Percentiles rank a stretch among this genome's conserved stretches.
Evolutionary conservation across 2,888 invertebrate genomes (phyloP).

Genomic region (Lordiphosa andalusiaca): DNA sequence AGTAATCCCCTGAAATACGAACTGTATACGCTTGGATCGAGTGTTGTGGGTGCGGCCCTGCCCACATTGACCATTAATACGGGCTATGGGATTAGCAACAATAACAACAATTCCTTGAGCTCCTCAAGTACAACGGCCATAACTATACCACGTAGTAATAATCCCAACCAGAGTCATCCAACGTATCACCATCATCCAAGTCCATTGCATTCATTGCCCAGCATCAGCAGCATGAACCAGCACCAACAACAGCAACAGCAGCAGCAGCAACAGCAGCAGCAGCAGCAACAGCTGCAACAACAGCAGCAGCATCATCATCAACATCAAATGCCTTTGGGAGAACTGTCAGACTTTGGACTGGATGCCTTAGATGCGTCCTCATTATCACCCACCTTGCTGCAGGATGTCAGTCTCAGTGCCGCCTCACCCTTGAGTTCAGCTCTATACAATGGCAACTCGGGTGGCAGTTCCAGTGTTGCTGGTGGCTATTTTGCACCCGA

Average conservation of each 20-base stretch:
- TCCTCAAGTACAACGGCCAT: conserved; percentile 71
- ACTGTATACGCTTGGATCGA: conserved; percentile 71
- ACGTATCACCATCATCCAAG: conserved; percentile 54
- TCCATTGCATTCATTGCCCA: conserved; percentile 60
- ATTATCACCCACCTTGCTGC: conserved; percentile 78
- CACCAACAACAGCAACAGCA: conserved; percentile 45
- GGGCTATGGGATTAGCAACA: conserved; percentile 34
- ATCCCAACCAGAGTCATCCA: conserved; percentile 75
- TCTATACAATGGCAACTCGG: conserved; percentile 52
- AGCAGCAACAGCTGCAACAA: conserved; percentile 42
- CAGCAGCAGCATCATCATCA: conserved; percentile 66
- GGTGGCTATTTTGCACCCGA: conserved; percentile 65
- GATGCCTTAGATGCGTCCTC: conserved; percentile 79
- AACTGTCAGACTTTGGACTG: conserved; percentile 79
- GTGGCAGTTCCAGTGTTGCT: conserved; percentile 26
- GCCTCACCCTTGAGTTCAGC: conserved; percentile 70
- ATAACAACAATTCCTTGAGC: conserved; percentile 24
- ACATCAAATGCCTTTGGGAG: conserved; percentile 67
- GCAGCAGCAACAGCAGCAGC: conserved; percentile 41
- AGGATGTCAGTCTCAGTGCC: conserved; percentile 78
- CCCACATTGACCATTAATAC: conserved; percentile 63
- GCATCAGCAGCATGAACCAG: conserved; percentile 48
- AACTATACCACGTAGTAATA: conserved; percentile 79
- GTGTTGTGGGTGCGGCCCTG: conserved; percentile 42
- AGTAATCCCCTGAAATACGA: conserved; percentile 79